A percentile compares a stretch with the other conserved stretches of the same genome.
Conservation (phyloP, 1,140 invertebrate genomes). For the Heliconius congener region DNA sequence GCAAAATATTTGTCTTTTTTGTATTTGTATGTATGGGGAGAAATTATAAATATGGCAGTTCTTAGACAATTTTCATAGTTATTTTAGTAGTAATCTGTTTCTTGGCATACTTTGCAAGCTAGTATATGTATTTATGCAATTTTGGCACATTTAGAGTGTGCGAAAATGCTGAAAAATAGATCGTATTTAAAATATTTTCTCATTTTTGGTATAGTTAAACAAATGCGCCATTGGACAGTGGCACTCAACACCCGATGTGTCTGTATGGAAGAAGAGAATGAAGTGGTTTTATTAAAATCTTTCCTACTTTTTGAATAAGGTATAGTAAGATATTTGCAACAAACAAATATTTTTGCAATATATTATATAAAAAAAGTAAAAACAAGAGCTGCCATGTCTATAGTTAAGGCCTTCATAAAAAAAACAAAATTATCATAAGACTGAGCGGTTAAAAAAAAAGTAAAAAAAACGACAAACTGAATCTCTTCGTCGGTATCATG, state of each 20-base stretch:
- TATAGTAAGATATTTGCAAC: not conserved
- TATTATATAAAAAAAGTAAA: not conserved
- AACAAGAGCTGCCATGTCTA: slow-evolving; percentile 24
- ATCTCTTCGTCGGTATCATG: slow-evolving; percentile 44
- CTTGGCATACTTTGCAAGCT: not conserved
- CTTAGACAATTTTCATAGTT: not conserved
- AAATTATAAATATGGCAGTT: slow-evolving; percentile 8
- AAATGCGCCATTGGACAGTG: too few species aligned
- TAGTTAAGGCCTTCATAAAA: slow-evolving; percentile 30
- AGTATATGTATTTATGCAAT: not conserved
- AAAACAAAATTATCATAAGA: slow-evolving; percentile 70
- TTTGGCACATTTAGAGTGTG: too few species aligned
- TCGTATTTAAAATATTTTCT: too few species aligned
- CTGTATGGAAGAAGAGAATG: not conserved
- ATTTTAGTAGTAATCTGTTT: not conserved
- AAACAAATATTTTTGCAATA: not conserved
- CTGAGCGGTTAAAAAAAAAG: slow-evolving; percentile 67
- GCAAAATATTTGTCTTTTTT: not conserved
- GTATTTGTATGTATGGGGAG: not conserved
- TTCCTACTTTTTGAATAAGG: not conserved
- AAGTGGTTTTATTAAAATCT: not conserved
- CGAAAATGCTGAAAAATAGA: too few species aligned
- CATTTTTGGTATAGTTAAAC: too few species aligned
- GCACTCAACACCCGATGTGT: too few species aligned
- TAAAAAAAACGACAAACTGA: slow-evolving; percentile 42